Conservation (phyloP, 1,140 invertebrate genomes). For the Meteorus sp. region DNA sequence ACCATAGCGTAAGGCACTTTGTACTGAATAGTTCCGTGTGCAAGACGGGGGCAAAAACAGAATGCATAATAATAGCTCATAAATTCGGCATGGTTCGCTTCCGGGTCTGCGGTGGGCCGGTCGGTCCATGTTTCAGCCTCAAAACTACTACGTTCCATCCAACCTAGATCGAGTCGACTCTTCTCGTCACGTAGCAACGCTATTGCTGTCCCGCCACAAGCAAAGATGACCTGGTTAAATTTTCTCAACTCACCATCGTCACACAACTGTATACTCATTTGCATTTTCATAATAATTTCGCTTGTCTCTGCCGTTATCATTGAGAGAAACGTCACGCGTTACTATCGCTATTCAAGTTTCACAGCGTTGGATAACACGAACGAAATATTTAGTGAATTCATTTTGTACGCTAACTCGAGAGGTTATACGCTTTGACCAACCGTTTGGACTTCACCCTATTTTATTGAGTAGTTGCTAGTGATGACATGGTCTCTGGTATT, state of each 20-base stretch:
- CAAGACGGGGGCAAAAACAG: slow-evolving; percentile 34
- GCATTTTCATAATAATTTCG: slow-evolving; percentile 34
- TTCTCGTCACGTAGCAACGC: background rate
- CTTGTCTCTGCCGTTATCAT: slow-evolving; percentile 23
- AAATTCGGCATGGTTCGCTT: slow-evolving; percentile 38
- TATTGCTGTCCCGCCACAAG: slow-evolving; percentile 5
- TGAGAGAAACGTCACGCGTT: too few species aligned
- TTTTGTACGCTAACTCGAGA: too few species aligned
- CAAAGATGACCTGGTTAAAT: background rate
- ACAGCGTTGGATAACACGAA: too few species aligned
- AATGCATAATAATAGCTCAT: slow-evolving; percentile 48
- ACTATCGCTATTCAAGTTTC: too few species aligned
- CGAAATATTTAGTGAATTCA: too few species aligned
- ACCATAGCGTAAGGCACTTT: background rate
- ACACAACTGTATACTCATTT: slow-evolving; percentile 31
- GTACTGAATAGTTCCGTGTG: background rate
- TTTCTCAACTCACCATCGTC: background rate
- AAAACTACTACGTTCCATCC: slow-evolving; percentile 17
- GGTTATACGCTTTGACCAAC: background rate
- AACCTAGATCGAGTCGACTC: background rate
- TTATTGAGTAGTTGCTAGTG: slow-evolving; percentile 14
- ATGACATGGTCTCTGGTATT: slow-evolving; percentile 11
- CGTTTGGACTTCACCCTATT: background rate
- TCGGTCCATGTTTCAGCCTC: slow-evolving; percentile 32
- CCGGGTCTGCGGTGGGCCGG: slow-evolving; percentile 31